phyloP scores from a whole-genome alignment of 2,888 invertebrate species.

The Machimus rusticus region DNA sequence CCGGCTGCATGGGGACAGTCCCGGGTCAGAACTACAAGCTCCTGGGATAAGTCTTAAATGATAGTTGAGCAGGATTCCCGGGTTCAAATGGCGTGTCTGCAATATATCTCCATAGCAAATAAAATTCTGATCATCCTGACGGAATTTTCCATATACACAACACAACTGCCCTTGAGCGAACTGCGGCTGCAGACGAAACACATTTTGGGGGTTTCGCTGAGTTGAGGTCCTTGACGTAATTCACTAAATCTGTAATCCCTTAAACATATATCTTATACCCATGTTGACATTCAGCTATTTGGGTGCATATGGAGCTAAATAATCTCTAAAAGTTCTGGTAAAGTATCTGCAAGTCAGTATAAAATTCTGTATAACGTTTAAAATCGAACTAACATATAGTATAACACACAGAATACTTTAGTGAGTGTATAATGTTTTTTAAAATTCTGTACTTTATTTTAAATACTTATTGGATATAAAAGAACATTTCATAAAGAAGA shows the following conservation, averaged over 20 bases:
- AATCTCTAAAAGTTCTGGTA: not conserved
- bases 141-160: not conserved
- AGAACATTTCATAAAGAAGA: too few relatives aligned
- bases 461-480: too few relatives aligned
- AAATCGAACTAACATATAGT: too few relatives aligned
- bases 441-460: too few relatives aligned
- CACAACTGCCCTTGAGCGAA: not conserved
- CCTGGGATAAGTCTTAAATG: not conserved
- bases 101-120: constrained; percentile 33
- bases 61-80: constrained; percentile 13
- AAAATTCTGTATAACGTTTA: too few relatives aligned
- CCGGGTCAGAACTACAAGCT: not conserved
- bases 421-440: too few relatives aligned
- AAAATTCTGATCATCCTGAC: constrained; percentile 23
- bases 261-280: not conserved
- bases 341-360: not conserved
- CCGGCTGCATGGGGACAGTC: not conserved
- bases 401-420: too few relatives aligned
- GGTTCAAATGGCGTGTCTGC: constrained; percentile 36
- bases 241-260: not conserved
- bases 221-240: not conserved
- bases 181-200: not conserved
- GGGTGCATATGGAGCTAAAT: not conserved
- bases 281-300: not conserved
- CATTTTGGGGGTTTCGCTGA: not conserved